Evolutionary conservation across 2,888 invertebrate species (phyloP).

Genomic region (Drosophila peninsularis): DNA sequence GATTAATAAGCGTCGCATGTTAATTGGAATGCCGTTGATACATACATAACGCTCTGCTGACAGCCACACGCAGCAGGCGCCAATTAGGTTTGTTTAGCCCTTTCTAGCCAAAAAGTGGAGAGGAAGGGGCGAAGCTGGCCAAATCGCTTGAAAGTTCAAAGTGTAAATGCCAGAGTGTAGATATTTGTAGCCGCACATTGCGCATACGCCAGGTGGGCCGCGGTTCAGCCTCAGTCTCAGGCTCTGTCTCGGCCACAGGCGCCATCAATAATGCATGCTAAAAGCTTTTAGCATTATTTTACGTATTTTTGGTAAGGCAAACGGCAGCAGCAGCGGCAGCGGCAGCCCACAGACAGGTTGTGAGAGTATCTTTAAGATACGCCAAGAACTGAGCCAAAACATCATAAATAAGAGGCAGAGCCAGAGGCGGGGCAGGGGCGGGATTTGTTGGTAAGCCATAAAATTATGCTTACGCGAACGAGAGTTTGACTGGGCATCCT

Average conservation of each 20-base stretch:
- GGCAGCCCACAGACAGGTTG: constrained; percentile 46
- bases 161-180: constrained; percentile 36
- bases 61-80: constrained; percentile 60
- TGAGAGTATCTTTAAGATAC: constrained; percentile 69
- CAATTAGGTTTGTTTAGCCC: constrained; percentile 54
- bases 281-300: constrained; percentile 84
- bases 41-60: constrained; percentile 14
- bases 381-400: constrained; percentile 50
- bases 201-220: constrained; percentile 49
- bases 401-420: constrained; percentile 63
- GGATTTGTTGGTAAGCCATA: constrained; percentile 59
- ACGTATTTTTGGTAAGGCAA: constrained; percentile 64
- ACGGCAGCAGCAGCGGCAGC: constrained; percentile 10
- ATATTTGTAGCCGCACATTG: constrained; percentile 26
- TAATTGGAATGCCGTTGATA: constrained; percentile 55
- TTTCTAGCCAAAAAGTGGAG: constrained; percentile 42
- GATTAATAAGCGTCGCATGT: constrained; percentile 76
- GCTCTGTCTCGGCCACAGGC: constrained; percentile 37
- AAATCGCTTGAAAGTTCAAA: constrained; percentile 56
- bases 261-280: constrained; percentile 82
- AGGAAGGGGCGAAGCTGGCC: background rate
- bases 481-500: constrained; percentile 44
- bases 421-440: background rate
- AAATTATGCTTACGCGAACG: constrained; percentile 77
- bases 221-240: constrained; percentile 7